Evolutionary conservation across 2,113 vertebrate species (phyloP).

Genomic region (Crotalus tigris): DNA sequence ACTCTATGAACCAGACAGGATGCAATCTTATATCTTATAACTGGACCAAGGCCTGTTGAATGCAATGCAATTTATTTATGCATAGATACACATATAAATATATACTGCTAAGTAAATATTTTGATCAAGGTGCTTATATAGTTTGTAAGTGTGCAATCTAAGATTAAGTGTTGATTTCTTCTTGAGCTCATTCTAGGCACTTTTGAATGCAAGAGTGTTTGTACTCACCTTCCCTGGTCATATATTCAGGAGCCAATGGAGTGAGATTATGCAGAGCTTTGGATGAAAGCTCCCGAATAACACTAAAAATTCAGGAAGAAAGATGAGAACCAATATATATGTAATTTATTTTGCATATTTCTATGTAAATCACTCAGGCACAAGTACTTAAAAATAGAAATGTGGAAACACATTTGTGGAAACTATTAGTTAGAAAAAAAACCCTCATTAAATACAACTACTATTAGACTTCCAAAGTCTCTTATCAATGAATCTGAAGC

Average conservation of each 20-base stretch:
- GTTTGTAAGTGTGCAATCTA: not conserved
- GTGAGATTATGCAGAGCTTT: conserved; percentile 89
- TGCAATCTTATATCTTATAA: not conserved
- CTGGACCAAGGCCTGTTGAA: not conserved
- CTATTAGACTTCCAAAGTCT: rapidly evolving
- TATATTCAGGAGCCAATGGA: conserved; percentile 78
- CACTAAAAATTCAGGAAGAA: conserved; percentile 63
- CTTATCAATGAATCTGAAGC: not conserved
- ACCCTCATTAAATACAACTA: not conserved
- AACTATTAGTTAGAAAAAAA: not conserved
- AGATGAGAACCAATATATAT: not conserved
- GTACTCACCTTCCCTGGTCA: conserved; percentile 78
- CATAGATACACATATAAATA: not conserved
- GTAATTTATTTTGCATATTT: not conserved
- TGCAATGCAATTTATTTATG: not conserved
- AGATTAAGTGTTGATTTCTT: not conserved
- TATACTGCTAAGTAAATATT: not conserved
- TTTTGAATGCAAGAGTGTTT: not conserved
- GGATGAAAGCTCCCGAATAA: conserved; percentile 83
- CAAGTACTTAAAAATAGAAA: not conserved
- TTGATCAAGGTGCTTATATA: not conserved
- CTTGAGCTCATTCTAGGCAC: not conserved
- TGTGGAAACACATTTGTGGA: not conserved
- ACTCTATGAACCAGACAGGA: not conserved
- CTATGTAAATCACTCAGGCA: not conserved